A percentile compares a stretch with the other conserved stretches of the same genome.
These are phyloP conservation scores for Anhinga rufa DNA, from an alignment of 2,113 vertebrate species.

Conservation along the genomic window DNA sequence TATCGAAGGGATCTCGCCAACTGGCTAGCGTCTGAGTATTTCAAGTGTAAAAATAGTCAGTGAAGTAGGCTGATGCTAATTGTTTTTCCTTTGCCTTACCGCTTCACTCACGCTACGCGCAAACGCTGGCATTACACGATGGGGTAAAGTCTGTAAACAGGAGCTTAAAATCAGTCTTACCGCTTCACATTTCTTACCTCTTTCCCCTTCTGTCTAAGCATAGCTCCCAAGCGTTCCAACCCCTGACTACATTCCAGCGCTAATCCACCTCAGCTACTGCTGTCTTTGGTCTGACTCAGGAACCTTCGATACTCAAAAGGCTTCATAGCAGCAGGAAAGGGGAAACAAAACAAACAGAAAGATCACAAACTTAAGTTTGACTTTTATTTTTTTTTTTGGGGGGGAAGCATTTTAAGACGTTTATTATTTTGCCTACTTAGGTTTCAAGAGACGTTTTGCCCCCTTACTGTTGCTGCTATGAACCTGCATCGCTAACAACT, in stretches of 20 bases:
- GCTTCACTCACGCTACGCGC: neutral
- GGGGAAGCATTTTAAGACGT: neutral
- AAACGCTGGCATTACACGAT: neutral
- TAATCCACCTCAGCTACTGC: constrained; percentile 52
- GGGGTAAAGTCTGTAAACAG: constrained; percentile 12
- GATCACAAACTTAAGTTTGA: neutral
- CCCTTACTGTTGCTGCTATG: constrained; percentile 20
- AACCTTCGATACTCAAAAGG: constrained; percentile 17
- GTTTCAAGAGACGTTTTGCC: neutral
- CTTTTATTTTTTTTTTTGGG: neutral
- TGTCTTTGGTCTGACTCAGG: constrained; percentile 34
- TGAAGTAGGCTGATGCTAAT: neutral
- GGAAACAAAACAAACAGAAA: constrained; percentile 22
- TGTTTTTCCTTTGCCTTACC: constrained; percentile 5
- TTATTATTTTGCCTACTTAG: neutral
- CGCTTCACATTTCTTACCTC: constrained; percentile 36
- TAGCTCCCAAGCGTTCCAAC: constrained; percentile 30
- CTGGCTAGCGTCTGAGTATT: constrained; percentile 9
- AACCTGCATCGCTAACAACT: neutral
- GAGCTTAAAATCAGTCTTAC: neutral
- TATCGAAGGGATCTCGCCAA: neutral
- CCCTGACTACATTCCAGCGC: constrained; percentile 49
- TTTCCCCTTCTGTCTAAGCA: constrained; percentile 45
- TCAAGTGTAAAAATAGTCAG: neutral
- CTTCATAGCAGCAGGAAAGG: constrained; percentile 40